A percentile compares a stretch with the other conserved stretches of the same genome.
These are phyloP conservation scores for Carabus problematicus DNA, from an alignment of 2,888 invertebrate genomes.

Conservation along the genomic window DNA sequence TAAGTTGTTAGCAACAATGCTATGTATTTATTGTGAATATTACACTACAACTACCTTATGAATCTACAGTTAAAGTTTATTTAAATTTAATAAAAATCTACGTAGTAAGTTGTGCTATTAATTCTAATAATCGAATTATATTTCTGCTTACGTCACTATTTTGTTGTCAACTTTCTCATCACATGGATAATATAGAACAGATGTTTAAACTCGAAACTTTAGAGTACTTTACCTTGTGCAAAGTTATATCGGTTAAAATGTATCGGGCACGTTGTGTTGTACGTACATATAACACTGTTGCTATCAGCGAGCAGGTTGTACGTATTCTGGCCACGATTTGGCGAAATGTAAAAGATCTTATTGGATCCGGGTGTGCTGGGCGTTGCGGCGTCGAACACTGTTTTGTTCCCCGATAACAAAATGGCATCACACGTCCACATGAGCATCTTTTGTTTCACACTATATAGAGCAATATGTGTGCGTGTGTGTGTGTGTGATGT, in stretches of 20 bases:
- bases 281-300: neutral
- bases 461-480: neutral
- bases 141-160: no score
- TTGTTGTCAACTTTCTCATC: no score
- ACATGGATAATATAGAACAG: no score
- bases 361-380: slow-evolving; percentile 31
- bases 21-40: no score
- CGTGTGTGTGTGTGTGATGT: no score
- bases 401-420: slow-evolving; percentile 20
- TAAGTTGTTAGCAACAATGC: no score
- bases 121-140: no score
- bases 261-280: neutral
- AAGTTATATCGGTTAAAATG: slow-evolving; percentile 2
- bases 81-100: no score
- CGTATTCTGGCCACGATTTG: slow-evolving; percentile 34
- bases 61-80: no score
- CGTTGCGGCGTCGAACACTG: slow-evolving; percentile 13
- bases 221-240: neutral
- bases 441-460: slow-evolving; percentile 23
- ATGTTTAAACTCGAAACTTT: neutral
- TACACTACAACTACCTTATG: no score
- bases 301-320: slow-evolving; percentile 20
- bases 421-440: slow-evolving; percentile 30
- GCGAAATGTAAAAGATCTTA: slow-evolving; percentile 38
- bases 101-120: no score